Base-by-base conservation (phyloP, 2,888 invertebrate species). In the Pteria penguin region DNA sequence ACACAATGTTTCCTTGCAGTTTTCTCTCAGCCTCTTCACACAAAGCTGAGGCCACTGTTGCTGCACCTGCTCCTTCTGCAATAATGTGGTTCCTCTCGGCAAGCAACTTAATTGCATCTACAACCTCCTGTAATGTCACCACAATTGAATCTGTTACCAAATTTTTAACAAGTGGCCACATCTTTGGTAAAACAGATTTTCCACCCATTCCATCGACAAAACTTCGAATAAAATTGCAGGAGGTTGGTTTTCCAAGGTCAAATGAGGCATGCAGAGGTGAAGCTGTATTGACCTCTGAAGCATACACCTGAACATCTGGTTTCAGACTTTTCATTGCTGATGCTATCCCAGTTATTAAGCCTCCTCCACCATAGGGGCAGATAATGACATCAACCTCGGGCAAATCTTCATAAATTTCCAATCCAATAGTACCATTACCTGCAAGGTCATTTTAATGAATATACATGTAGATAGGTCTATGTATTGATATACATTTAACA, bases 171-270 rank as follows among this genome's bases (percentile, higher is more conserved):
- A 89, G 72, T 2, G 84, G 85, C 90, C 90, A 91, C 88, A 90
- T 90, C 45, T 88, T 85, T 24, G 81, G 80, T 11, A 90, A 76
- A 4, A 91, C 84, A 3, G 84, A 76, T 68, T 85, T 84, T 1
- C 89, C 85, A 4, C 90, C 89, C 75, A 91, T 91, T 4, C 91
- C 90, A 79, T 91, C 91, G 0, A 90, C 89, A 83, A 91, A 91
- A 27, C 85, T 83, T 4, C 87, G 69, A 8, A 72, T 82, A 76
- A 89, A 87, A n/a, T 84, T 63, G 67, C 80, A 84, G 1, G 78
- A 67, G 1, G 80, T 78, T 1, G 87, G 85, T 61, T 88, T 78
- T 0, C 88, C 88, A 18, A 83, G 83, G 22, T 77, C 72, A 14
- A 88, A 75, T 3, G 90, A 85, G 11, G 86, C 84, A 22, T 82